Base-by-base conservation (phyloP, 2,113 vertebrate genomes). In the Sinocyclocheilus anophthalmus region DNA sequence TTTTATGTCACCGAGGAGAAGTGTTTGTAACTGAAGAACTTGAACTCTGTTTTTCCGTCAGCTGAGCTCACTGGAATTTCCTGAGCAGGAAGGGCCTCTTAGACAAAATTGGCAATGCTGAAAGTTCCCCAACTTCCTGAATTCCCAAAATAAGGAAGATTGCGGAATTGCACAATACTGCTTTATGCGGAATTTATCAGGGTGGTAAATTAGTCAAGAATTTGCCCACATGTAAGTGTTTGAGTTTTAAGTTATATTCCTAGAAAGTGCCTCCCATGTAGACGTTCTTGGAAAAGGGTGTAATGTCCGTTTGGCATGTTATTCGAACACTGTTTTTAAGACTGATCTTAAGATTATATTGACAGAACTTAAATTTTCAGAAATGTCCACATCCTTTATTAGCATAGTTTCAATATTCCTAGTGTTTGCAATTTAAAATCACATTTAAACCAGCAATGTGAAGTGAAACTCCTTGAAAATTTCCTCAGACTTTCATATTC, bases 1-100 rank as follows among this genome's bases (percentile, higher is more conserved):
- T 69, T 81, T 87, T 86, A 22, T 75, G 86, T 85, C 76, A 55
- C 82, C 14, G 53, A 26, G 67, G 72, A 82, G 79, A 88, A 80
- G 76, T 86, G 18, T 78, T 39, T 78, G 81, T 57, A 37, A 83
- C 30, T 22, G 37, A 53, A 85, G 59, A 39, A 53, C 7, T 55
- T 84, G 59, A 20, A 65, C 67, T 72, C 53, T 48, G 79, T 65
- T 65, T 76, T 76, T 80, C 85, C 81, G 76, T 88, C 88, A 88
- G 83, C 82, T 89, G 89, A 90, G 81, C 24, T 81, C 69, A 67
- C 76, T 87, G 89, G 89, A 87, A 91, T 90, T 92, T 92, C 90
- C 89, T 87, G 86, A 80, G 65, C 53, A 80, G 85, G 72, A 76
- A 53, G 76, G 63, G 33, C 57, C 37, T 13, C n/a, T 82, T 53